Percentiles rank a stretch among this genome's conserved stretches.
phyloP scores from a whole-genome alignment of 2,888 invertebrate genomes.

The Pseudococcus longispinus region DNA sequence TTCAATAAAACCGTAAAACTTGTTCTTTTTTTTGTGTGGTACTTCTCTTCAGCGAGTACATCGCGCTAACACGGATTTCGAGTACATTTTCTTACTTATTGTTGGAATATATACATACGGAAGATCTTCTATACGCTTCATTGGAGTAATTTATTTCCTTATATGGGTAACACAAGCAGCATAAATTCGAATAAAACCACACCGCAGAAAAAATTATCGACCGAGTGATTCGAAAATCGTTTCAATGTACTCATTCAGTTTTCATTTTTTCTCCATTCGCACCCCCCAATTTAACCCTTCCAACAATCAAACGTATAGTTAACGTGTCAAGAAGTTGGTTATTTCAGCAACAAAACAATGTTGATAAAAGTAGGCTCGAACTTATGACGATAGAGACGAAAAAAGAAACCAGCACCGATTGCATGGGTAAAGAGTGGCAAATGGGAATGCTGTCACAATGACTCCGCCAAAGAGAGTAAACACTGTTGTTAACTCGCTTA shows the following conservation, averaged over 20 bases:
- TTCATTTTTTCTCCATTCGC: not conserved
- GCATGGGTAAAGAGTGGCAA: not conserved
- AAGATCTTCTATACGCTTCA: not conserved
- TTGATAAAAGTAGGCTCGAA: conserved; percentile 49
- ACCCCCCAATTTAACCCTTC: not conserved
- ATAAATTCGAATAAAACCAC: not conserved
- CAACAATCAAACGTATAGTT: not conserved
- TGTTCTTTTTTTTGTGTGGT: not conserved
- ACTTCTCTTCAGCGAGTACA: not conserved
- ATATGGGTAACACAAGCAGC: not conserved
- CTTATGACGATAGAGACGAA: not conserved
- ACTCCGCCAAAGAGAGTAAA: conserved; percentile 33
- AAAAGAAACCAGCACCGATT: conserved; percentile 24
- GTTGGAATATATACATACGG: not conserved
- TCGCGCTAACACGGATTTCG: not conserved
- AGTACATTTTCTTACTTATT: not conserved
- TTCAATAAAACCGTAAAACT: conserved; percentile 10
- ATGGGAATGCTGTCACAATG: conserved; percentile 48
- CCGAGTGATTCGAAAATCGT: not conserved
- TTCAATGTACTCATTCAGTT: not conserved
- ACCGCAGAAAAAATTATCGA: not conserved
- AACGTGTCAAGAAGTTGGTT: conserved; percentile 47
- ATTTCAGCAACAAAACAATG: conserved; percentile 45
- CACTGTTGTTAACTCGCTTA: conserved; percentile 55
- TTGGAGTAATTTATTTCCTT: not conserved